These are phyloP conservation scores for Pelvicachromis taeniatus DNA, from an alignment of 2,113 vertebrate species.

Conservation along the genomic window DNA sequence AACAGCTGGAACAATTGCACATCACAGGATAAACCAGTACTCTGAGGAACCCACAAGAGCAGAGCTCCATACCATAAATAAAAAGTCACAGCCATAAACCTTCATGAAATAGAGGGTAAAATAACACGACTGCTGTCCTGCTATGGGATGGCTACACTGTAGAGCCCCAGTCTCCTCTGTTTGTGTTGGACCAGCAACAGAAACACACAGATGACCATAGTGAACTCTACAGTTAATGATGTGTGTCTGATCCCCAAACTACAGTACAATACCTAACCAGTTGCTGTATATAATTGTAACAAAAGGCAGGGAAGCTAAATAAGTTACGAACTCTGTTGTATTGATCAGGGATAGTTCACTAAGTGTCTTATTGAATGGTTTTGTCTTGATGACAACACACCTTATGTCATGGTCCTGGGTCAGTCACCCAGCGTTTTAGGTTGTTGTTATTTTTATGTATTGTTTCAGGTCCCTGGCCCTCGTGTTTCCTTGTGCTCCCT, in stretches of 20 bases:
- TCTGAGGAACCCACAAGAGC: conserved; percentile 17
- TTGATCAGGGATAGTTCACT: background rate
- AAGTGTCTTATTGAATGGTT: background rate
- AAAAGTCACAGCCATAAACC: conserved; percentile 9
- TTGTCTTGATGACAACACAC: conserved; percentile 33
- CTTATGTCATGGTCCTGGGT: too few relatives aligned
- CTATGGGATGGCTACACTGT: background rate
- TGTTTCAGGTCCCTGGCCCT: too few relatives aligned
- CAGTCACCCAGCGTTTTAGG: too few relatives aligned
- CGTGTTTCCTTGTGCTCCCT: too few relatives aligned
- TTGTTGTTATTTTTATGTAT: too few relatives aligned
- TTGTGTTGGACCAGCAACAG: conserved; percentile 51
- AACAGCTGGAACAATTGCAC: conserved; percentile 15
- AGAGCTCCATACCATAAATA: conserved; percentile 12
- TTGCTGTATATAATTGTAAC: background rate
- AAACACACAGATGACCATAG: conserved; percentile 17
- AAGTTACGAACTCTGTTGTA: background rate
- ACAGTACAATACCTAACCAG: background rate
- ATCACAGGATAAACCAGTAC: background rate
- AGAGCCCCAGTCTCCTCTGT: conserved; percentile 2
- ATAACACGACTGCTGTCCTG: conserved; percentile 33
- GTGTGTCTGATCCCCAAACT: background rate
- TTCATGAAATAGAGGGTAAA: conserved; percentile 10
- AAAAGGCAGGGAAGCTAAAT: background rate
- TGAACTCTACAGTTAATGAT: conserved; percentile 6